Evolutionary conservation across 2,888 invertebrate species (phyloP).

Genomic region (Enoplolaimus lenunculus): DNA sequence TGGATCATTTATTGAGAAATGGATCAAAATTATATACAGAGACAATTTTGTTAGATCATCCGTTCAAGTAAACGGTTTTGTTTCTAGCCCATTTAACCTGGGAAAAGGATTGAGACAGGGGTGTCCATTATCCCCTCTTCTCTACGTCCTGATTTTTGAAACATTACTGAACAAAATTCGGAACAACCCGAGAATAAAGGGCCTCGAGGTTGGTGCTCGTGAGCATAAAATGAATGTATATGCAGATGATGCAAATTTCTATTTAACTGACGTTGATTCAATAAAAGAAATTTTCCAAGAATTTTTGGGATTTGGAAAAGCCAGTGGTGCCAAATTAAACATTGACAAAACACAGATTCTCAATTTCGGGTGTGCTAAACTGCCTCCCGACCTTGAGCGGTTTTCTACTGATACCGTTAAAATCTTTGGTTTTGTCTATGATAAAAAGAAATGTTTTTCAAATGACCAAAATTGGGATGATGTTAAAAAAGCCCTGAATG

Average conservation of each 20-base stretch:
- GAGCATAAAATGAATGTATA: conserved; percentile 5
- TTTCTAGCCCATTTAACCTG: neutral
- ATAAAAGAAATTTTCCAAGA: conserved; percentile 9
- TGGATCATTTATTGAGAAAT: neutral
- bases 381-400: neutral
- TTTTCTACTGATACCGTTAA: neutral
- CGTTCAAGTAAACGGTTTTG: conserved; percentile 12
- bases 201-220: neutral
- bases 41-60: neutral
- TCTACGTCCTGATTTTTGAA: conserved; percentile 1
- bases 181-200: neutral
- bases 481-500: no score
- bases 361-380: neutral
- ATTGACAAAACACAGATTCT: conserved; percentile 7
- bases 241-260: conserved; percentile 14
- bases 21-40: conserved; percentile 12
- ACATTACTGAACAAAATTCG: conserved; percentile 1
- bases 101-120: conserved; percentile 16
- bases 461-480: no score
- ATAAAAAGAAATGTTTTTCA: no score
- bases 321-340: conserved; percentile 2
- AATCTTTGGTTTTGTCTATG: conserved; percentile 13
- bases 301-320: neutral
- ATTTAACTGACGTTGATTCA: neutral
- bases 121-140: conserved; percentile 15